Evolutionary conservation across 2,113 vertebrate genomes (phyloP).

Genomic region (Phycodurus eques): DNA sequence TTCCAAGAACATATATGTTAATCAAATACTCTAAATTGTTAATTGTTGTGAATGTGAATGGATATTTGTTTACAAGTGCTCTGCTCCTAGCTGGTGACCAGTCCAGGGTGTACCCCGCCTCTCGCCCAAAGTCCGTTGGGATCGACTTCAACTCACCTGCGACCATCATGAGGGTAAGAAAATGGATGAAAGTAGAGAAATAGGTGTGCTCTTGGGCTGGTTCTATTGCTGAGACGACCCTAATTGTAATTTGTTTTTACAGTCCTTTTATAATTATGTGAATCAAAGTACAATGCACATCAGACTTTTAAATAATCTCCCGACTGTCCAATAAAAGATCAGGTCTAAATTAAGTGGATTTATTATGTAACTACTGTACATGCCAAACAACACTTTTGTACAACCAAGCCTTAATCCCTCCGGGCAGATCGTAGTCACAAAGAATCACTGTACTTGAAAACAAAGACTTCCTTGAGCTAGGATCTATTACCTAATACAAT

Average conservation of each 20-base stretch:
- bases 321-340: background rate
- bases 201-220: background rate
- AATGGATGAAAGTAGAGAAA: no score
- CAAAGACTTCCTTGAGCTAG: constrained; percentile 34
- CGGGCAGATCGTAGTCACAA: constrained; percentile 28
- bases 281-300: background rate
- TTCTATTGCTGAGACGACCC: background rate
- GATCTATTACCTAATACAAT: constrained; percentile 24
- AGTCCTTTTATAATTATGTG: background rate
- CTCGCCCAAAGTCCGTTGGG: no score
- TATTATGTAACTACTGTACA: constrained; percentile 16
- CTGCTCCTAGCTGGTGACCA: no score
- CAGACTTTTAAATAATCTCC: background rate
- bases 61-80: no score
- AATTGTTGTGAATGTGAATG: no score
- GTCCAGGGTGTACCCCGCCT: no score
- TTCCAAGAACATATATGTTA: no score
- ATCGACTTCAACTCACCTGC: no score
- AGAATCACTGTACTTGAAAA: constrained; percentile 16
- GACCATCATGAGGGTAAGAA: no score
- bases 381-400: constrained; percentile 9
- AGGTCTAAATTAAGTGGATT: constrained; percentile 2
- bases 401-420: constrained; percentile 8
- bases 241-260: background rate
- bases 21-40: no score